Evolutionary conservation across 2,888 invertebrate genomes (phyloP), one percentile per base, ranked within the genome.

Genomic region (Apodemia zela): DNA sequence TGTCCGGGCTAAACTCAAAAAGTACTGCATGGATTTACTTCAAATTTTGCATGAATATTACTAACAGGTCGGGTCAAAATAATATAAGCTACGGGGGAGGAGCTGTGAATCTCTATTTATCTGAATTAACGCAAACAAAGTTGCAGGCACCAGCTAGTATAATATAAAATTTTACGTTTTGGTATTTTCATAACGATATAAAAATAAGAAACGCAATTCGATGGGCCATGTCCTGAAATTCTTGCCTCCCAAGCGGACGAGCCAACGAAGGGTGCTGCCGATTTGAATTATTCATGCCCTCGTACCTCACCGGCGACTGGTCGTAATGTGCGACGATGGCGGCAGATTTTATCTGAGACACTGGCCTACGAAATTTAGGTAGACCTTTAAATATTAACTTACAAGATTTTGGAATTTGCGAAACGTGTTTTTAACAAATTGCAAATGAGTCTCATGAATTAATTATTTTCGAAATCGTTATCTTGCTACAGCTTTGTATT

Each of bases 241-340:
- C 70, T 71, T 70, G 70, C 66, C 61, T 67, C 65, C 68, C 67
- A 72, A 71, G 67, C 69, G 71, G 75, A 71, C 71, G 75, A 75
- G 75, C 71, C 75, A 71, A 72, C 74, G 78, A 78, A 81, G 79
- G 80, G 79, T 76, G 77, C 75, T 73, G 75, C 70, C 71, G 72
- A 72, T 68, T 73, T 87, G 83, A 86, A 88, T 88, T 81, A 87
- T 89, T 86, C 81, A 87, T 87, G 77, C 72, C 71, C 71, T 73
- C 71, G 75, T 79, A 76, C 80, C 79, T 78, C 73, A 75, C 73
- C 79, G 75, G 76, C 78, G 75, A 75, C 76, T 47, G 74, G 70
- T 65, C 71, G 78, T 80, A 78, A 80, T 78, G 71, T 74, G 74
- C 75, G 73, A 75, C 71, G 74, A 73, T 74, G 74, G 72, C 66